Evolutionary conservation across 23 tunicate genomes (phyloP).

Genomic region (Halocynthia aurantium): DNA sequence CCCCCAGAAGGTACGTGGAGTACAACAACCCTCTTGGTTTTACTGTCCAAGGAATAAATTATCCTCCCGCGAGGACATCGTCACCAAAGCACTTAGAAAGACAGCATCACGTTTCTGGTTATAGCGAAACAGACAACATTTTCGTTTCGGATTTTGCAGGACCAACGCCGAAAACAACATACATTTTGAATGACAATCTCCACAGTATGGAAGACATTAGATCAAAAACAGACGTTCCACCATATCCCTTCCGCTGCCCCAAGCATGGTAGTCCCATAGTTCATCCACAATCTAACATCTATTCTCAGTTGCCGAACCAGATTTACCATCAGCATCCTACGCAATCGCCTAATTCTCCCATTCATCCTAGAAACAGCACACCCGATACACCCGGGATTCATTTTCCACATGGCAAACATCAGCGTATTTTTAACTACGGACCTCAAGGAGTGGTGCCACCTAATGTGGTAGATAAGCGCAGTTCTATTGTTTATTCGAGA

Average conservation of each 20-base stretch:
- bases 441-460: background rate
- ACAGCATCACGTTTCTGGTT: background rate
- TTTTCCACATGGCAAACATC: background rate
- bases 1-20: background rate
- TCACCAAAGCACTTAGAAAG: conserved; percentile 15
- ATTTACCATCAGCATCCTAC: too few species aligned
- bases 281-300: background rate
- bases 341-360: too few species aligned
- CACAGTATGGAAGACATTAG: background rate
- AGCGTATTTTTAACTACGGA: background rate
- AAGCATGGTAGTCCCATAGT: conserved; percentile 1
- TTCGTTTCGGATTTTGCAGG: conserved; percentile 6
- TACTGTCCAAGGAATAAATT: too few species aligned
- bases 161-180: background rate
- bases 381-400: background rate
- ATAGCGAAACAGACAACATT: background rate
- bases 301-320: background rate
- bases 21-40: background rate
- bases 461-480: background rate
- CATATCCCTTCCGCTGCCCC: conserved; percentile 3
- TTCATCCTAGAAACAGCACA: background rate
- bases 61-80: conserved; percentile 15
- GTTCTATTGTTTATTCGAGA: background rate
- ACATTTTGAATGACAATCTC: background rate
- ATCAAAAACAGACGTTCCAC: background rate